Evolutionary conservation across 2,113 vertebrate genomes (phyloP).

Genomic region (Oenanthe oenanthe): DNA sequence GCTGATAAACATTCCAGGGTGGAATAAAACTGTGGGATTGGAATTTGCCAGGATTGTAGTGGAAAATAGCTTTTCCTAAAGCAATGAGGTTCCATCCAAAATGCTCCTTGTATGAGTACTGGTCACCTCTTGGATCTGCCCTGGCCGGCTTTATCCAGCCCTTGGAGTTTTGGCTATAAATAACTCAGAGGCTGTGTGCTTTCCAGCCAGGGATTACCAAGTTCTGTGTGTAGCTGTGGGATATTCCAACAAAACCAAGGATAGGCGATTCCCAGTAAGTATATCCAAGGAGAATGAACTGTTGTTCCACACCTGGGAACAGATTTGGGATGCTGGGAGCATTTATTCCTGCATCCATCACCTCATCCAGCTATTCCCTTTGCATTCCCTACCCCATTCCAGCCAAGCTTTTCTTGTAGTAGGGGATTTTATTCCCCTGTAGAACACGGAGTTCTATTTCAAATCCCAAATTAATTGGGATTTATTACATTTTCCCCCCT

Average conservation of each 20-base stretch:
- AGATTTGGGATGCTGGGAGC: neutral
- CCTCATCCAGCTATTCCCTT: neutral
- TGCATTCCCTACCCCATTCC: neutral
- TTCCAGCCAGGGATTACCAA: neutral
- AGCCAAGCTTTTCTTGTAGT: neutral
- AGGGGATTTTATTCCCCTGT: neutral
- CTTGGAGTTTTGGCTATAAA: neutral
- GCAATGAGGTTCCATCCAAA: neutral
- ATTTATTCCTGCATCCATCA: neutral
- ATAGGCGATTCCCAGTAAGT: neutral
- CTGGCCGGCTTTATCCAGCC: neutral
- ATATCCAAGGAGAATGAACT: neutral
- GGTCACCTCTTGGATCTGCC: neutral
- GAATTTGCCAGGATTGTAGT: neutral
- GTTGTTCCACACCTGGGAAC: neutral
- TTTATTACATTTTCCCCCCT: neutral
- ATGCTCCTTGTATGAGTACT: neutral
- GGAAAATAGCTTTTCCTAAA: neutral
- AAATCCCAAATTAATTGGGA: neutral
- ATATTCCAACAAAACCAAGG: neutral
- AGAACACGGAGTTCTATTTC: neutral
- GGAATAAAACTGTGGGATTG: neutral
- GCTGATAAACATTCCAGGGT: neutral
- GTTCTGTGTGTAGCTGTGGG: neutral
- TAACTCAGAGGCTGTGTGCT: neutral